Percentiles rank a stretch among this genome's conserved stretches.
These are phyloP conservation scores for Cyphomyrus discorhynchus DNA, from an alignment of 2,113 vertebrate species.

Conservation along the genomic window DNA sequence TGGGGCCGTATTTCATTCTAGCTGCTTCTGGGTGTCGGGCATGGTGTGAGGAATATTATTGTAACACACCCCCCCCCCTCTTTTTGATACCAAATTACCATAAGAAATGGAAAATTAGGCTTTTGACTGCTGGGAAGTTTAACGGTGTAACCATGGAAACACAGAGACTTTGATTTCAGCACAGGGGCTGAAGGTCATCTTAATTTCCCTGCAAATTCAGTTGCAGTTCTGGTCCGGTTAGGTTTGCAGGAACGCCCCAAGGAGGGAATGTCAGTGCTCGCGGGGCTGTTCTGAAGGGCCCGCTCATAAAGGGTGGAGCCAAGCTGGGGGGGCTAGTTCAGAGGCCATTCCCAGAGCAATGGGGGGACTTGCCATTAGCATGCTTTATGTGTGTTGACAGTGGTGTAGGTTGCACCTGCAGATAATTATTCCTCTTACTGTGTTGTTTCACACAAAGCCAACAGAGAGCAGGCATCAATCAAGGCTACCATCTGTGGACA, in stretches of 20 bases:
- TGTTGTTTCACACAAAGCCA: background rate
- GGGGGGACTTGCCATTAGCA: background rate
- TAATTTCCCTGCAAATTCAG: background rate
- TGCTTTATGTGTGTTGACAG: background rate
- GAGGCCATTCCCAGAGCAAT: background rate
- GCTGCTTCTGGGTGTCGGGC: background rate
- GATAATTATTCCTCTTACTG: background rate
- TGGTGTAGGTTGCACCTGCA: background rate
- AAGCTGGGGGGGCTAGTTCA: background rate
- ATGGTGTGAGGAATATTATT: background rate
- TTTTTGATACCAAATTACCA: background rate
- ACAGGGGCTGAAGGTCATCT: conserved; percentile 2
- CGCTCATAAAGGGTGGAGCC: background rate
- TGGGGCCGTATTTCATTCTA: background rate
- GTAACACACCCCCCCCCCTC: background rate
- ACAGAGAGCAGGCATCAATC: background rate
- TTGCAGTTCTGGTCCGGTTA: background rate
- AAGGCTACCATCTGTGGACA: background rate
- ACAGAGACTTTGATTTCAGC: background rate
- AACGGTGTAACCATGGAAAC: conserved; percentile 9
- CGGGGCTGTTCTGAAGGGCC: background rate
- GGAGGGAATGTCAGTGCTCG: background rate
- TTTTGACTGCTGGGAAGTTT: conserved; percentile 8
- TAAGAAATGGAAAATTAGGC: conserved; percentile 9
- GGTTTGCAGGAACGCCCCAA: background rate